phyloP scores from a whole-genome alignment of 2,113 vertebrate species.

The Pollachius pollachius region DNA sequence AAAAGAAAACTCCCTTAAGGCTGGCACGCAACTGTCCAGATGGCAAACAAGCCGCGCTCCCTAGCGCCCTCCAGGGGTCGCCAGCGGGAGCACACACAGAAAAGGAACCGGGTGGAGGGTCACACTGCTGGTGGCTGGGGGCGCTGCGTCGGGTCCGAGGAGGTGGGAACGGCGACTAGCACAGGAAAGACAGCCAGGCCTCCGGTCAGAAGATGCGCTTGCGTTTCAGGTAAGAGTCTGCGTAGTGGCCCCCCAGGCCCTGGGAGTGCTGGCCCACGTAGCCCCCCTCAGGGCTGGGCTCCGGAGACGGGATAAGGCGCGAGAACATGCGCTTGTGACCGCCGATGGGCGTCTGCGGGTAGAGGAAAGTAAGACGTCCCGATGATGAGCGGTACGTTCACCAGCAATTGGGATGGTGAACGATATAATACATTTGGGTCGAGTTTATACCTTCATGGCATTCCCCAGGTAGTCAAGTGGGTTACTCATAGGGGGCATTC shows the following conservation, averaged over 20 bases:
- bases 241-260: constrained; percentile 90
- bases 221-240: constrained; percentile 91
- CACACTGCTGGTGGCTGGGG: constrained; percentile 16
- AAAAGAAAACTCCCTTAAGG: constrained; percentile 32
- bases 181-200: constrained; percentile 1
- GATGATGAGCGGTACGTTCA: not conserved
- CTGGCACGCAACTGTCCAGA: constrained; percentile 31
- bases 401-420: not conserved
- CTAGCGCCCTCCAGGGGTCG: constrained; percentile 50
- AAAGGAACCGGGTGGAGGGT: constrained; percentile 30
- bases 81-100: constrained; percentile 33
- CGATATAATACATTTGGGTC: not conserved
- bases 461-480: constrained; percentile 66
- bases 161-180: constrained; percentile 19
- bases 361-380: not conserved
- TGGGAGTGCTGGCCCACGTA: constrained; percentile 94
- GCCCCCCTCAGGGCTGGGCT: constrained; percentile 88
- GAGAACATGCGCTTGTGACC: constrained; percentile 88
- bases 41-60: constrained; percentile 31
- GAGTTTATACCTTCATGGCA: constrained; percentile 74
- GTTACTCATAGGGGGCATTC: constrained; percentile 79
- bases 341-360: constrained; percentile 80
- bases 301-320: constrained; percentile 87
- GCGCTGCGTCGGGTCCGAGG: constrained; percentile 20
- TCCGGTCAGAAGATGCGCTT: constrained; percentile 85